Evolutionary conservation across 1,140 invertebrate genomes (phyloP).

Genomic region (Leptonema lineaticorne): DNA sequence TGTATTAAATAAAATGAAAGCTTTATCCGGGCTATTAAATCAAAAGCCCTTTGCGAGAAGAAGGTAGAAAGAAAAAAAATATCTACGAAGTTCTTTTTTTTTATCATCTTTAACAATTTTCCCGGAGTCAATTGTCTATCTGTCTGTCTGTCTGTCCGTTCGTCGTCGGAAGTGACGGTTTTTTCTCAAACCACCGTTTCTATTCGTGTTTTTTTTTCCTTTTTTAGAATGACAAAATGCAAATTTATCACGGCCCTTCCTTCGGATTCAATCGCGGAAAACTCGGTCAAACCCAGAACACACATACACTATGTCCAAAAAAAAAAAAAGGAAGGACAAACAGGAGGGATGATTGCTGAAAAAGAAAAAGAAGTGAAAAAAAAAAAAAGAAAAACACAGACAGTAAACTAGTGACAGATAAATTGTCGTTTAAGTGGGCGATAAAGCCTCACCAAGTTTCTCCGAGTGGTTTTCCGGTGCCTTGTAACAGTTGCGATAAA

Average conservation of each 20-base stretch:
- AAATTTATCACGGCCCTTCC: background rate
- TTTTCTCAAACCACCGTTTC: no score
- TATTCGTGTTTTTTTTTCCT: background rate
- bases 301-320: background rate
- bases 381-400: no score
- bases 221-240: no score
- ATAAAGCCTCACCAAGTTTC: background rate
- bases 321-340: no score
- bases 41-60: background rate
- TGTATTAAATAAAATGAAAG: background rate
- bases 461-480: no score
- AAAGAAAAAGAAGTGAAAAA: background rate
- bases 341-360: no score
- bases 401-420: background rate
- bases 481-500: background rate
- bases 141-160: background rate
- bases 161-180: background rate
- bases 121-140: background rate
- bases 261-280: background rate
- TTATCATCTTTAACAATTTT: constrained; percentile 6
- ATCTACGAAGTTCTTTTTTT: background rate
- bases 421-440: background rate
- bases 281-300: background rate
- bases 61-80: no score
- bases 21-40: constrained; percentile 10